Evolutionary conservation across 2,888 invertebrate genomes (phyloP), one percentile per base, ranked within the genome.

Genomic region (Ectemnius lituratus): DNA sequence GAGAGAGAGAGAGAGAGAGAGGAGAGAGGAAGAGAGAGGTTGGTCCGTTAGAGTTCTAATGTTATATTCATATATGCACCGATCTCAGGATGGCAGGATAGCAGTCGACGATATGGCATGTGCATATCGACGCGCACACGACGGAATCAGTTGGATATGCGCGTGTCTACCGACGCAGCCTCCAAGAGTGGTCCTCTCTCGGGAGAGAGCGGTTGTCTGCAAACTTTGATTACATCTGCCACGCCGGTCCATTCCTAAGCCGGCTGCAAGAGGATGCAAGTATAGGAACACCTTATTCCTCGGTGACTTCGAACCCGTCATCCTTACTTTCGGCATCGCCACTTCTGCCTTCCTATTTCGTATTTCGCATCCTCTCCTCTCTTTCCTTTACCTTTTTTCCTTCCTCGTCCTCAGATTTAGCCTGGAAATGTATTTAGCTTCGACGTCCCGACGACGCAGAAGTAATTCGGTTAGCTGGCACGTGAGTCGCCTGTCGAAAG

Each of bases 141-240:
- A 69, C 56, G 67, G 71, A 79, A 37, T 37, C 37, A 8, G 37
- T 37, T 37, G 37, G 37, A 2, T n/a, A 37, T 37, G 37, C 37
- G 37, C 4, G 37, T 6, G 23, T 23, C 23, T 23, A 3, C 23
- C 3, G 23, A 3, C 23, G 23, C 23, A 23, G 23, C 23, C 23
- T 23, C 23, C 23, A 3, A 23, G 23, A 23, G 23, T 23, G 37
- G 8, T 37, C 37, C 37, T 37, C 37, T 37, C 37, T 37, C 37
- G 37, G 37, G 37, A 37, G 37, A 80, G 84, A 84, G 83, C 80
- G 84, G 76, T 85, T 81, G 88, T 88, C 87, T 88, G 85, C 84
- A 87, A 88, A 88, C 87, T 88, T 88, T 87, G 88, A 88, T 88
- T 88, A 87, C 87, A 87, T 87, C 87, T 86, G 80, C 80, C 80